Evolutionary conservation across 2,888 invertebrate genomes (phyloP), one percentile per base, ranked within the genome.

Genomic region (Mayetiola destructor): DNA sequence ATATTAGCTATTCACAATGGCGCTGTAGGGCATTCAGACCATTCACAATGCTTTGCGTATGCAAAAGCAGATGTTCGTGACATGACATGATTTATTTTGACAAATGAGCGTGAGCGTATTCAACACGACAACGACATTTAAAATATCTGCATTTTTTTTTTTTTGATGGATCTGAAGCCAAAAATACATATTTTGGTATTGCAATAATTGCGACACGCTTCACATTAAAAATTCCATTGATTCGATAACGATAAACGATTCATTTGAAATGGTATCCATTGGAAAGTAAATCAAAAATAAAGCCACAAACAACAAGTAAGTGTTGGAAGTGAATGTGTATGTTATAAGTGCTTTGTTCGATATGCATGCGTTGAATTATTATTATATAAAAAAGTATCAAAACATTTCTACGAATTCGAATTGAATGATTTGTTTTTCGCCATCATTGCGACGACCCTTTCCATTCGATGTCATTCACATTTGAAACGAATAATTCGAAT

Each of bases 101-200:
- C 42, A 42, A 42, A 23, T 23, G 10, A 9, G 18, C 48, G 48
- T 48, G 48, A 48, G 48, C 27, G n/a, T 27, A 9, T 48, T 48
- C 27, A 16, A 48, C 48, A 48, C 48, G 48, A 48, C 48, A 48
- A 48, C 48, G 48, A 48, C 48, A 48, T 48, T 48, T 48, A 27
- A 48, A 27, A 23, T 48, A 2, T 42, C 18, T 48, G 27, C n/a
- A 16, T 48, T 23, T 27, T 27, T 48, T 23, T 27, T 27, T 48
- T 48, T 48, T 23, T 48, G 27, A 48, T 48, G 48, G 48, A 48
- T 27, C 48, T 48, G 48, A 48, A 48, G 48, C 48, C 29, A 18
- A 48, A 48, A 48, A 48, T 27, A 48, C 27, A 27, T 12, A 21
- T 48, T 27, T 27, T 14, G n/a, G 48, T 48, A 48, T 48, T 16